These are phyloP conservation scores for Menidia menidia DNA, from an alignment of 2,797 vertebrate genomes.

Conservation along the genomic window DNA sequence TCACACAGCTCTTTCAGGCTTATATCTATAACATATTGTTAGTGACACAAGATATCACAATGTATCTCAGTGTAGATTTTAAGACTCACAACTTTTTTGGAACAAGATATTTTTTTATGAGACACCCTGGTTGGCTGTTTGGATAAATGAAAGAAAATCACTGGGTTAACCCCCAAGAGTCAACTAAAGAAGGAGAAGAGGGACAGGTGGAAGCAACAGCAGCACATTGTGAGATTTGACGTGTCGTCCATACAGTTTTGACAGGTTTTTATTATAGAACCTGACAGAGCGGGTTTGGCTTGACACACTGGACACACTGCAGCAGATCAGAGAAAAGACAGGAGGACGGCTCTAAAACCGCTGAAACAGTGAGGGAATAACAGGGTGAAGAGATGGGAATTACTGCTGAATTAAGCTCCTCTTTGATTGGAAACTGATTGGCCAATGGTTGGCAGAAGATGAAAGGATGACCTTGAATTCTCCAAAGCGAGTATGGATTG, in stretches of 20 bases:
- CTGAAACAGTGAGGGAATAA: constrained; percentile 61
- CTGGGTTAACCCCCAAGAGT: constrained; percentile 40
- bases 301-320: constrained; percentile 36
- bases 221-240: constrained; percentile 63
- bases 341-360: constrained; percentile 54
- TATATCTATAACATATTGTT: too few species aligned
- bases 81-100: neutral
- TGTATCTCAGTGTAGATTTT: neutral
- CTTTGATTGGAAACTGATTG: constrained; percentile 85
- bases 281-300: constrained; percentile 52
- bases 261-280: constrained; percentile 57
- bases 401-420: constrained; percentile 82
- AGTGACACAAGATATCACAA: too few species aligned
- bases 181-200: constrained; percentile 51
- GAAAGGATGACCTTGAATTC: constrained; percentile 85
- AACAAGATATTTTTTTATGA: neutral
- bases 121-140: constrained; percentile 26
- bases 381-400: constrained; percentile 76
- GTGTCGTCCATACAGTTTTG: constrained; percentile 56
- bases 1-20: neutral
- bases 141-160: constrained; percentile 47
- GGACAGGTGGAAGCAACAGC: constrained; percentile 51
- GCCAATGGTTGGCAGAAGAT: constrained; percentile 84
- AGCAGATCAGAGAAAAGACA: constrained; percentile 64
- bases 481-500: constrained; percentile 78